These are phyloP conservation scores for Cancer borealis DNA, from an alignment of 2,888 invertebrate genomes.

Conservation along the genomic window DNA sequence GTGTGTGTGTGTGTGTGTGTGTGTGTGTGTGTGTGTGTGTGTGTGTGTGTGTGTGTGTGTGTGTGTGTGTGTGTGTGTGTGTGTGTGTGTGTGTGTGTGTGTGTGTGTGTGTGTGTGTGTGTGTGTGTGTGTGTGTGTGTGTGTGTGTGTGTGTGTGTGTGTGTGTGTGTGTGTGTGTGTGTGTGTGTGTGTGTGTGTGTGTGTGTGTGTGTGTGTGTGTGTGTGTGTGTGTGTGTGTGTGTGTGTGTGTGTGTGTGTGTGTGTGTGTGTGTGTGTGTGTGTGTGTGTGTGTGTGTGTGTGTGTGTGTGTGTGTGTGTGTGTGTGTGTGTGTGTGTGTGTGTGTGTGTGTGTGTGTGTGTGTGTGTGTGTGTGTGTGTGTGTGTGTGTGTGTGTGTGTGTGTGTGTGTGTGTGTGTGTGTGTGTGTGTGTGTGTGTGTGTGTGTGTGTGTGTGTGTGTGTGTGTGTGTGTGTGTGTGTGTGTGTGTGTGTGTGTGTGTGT, in stretches of 20 bases:
- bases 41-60: conserved; percentile 40
- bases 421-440: conserved; percentile 41
- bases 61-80: too few relatives aligned
- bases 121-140: conserved; percentile 40
- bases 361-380: too few relatives aligned
- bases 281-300: too few relatives aligned
- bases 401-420: conserved; percentile 40
- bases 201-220: conserved; percentile 41
- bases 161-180: conserved; percentile 12
- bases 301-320: not conserved
- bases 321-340: conserved; percentile 42
- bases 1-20: not conserved
- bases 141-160: too few relatives aligned
- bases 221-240: not conserved
- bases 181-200: conserved; percentile 40
- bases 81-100: not conserved
- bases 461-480: conserved; percentile 43
- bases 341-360: conserved; percentile 40
- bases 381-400: not conserved
- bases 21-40: conserved; percentile 43
- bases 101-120: conserved; percentile 42
- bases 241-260: conserved; percentile 43
- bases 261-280: conserved; percentile 40
- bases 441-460: too few relatives aligned
- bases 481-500: conserved; percentile 40